Evolutionary conservation across 2,113 vertebrate species (phyloP), one percentile per base, ranked within the genome.

Genomic region (Dasyurus viverrinus): DNA sequence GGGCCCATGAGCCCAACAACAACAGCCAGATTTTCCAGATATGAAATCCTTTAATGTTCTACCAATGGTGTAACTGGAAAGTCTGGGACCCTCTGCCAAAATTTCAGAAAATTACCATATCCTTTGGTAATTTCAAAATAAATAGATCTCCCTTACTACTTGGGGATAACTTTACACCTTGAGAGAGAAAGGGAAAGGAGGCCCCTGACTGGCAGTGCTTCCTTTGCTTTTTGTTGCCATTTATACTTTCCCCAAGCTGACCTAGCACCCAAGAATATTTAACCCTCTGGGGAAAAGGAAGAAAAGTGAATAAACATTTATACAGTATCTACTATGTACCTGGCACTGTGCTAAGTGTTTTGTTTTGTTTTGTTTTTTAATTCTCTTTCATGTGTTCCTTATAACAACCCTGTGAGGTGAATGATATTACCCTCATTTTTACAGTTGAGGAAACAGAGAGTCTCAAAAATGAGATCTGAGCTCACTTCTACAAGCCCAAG

Each of bases 41-140:
- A 50, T 94, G 89, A 96, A 93, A 94, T 93, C 93, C 90, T 92
- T 93, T 95, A 94, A 95, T 53, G 93, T 91, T 90, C 90, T 53
- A 92, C 93, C 54, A 95, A 76, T 48, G 89, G 60, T 54, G n/a
- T 90, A 84, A 95, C 52, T 60, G 93, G 91, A 96, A 91, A 94
- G 96, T 97, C 95, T 93, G 96, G 96, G 92, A 89, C 23, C 27
- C 53, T 16, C 1, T 89, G 95, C 95, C 96, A 97, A 90, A 68
- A 92, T 89, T 48, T 42, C 90, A 96, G 90, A 96, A 95, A 95
- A 93, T 92, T 93, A 46, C 55, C 94, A 68, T 95, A 92, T 92
- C 90, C 8, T 42, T 2, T 46, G 47, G 57, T 91, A 90, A 84
- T 92, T 94, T n/a, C 95, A 93, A 93, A 94, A 55, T 54, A 96